Evolutionary conservation across 2,888 invertebrate species (phyloP), one percentile per base, ranked within the genome.

Genomic region (Endomychus coccineus): DNA sequence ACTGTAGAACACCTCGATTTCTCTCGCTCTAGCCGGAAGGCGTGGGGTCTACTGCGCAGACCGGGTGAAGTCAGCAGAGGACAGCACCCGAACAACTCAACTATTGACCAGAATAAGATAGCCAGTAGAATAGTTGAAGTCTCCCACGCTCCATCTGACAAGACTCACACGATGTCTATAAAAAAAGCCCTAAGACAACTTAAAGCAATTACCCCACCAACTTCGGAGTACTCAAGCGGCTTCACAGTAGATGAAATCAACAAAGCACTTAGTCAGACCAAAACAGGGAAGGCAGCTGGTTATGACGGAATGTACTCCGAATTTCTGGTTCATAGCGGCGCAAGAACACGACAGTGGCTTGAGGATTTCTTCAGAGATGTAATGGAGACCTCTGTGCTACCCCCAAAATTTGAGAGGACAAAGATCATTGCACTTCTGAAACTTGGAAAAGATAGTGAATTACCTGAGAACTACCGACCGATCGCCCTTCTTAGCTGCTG

Each of bases 401-500:
- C 17, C 27, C 5, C 14, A 21, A 10, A 12, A 39, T 11, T 29
- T 6, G 14, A 29, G 16, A 16, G 17, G 19, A 21, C 33, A 11
- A 40, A 12, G 11, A 16, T 29, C 5, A 16, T 15, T 6, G 5
- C 29, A 12, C 5, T 29, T 15, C 12, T 29, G 7, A 29, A 29
- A 29, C 29, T 15, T 6, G 29, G 16, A 5, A 29, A 29, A 29
- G 29, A 12, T 10, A 29, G 11, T 10, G 9, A 25, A 10, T 10
- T 16, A 15, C 14, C 29, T 7, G 16, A 29, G 14, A 29, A 15
- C 29, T 29, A 29, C 14, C 12, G 29, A 5, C 29, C 29, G 7
- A 29, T 25, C 6, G 27, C 27, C 27, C 27, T 25, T 7, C 27
- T 25, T 6, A 25, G 27, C 11, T 25, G 9, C 9, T 25, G 27